A percentile compares a stretch with the other conserved stretches of the same genome.
These are phyloP conservation scores for Dynastes grantii DNA, from an alignment of 2,888 invertebrate genomes.

Conservation along the genomic window DNA sequence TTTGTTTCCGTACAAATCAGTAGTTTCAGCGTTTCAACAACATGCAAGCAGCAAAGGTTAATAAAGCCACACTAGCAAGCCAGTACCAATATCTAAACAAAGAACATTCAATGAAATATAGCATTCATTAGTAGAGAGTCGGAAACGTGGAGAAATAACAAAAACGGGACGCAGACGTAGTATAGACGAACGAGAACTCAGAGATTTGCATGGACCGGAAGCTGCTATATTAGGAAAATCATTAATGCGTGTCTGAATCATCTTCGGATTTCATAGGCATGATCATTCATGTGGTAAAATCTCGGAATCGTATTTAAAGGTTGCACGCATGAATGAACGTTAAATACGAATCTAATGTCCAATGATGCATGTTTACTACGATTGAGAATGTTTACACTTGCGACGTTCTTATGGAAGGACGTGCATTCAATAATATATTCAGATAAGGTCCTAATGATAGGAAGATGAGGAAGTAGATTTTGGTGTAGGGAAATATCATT, in stretches of 20 bases:
- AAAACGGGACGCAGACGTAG: slow-evolving; percentile 4
- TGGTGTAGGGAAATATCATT: too few species aligned
- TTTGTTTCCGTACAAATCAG: too few species aligned
- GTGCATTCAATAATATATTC: neutral
- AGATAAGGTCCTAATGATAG: neutral
- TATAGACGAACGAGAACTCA: neutral
- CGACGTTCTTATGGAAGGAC: neutral
- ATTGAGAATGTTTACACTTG: slow-evolving; percentile 28
- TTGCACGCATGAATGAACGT: slow-evolving; percentile 30
- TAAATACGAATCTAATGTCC: slow-evolving; percentile 34
- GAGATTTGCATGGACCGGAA: slow-evolving; percentile 13
- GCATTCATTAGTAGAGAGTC: neutral
- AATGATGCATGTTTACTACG: slow-evolving; percentile 34
- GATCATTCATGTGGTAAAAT: slow-evolving; percentile 45
- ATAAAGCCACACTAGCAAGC: too few species aligned
- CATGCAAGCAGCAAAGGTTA: too few species aligned
- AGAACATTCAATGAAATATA: neutral
- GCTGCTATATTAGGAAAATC: slow-evolving; percentile 38
- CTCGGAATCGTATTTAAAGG: slow-evolving; percentile 45
- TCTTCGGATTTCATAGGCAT: slow-evolving; percentile 46
- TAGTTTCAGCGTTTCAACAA: too few species aligned
- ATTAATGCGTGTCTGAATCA: slow-evolving; percentile 42
- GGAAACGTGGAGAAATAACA: neutral
- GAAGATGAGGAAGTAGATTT: neutral
- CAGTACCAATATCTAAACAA: neutral